Evolutionary conservation across 2,113 vertebrate species (phyloP).

Genomic region (Vidua chalybeata): DNA sequence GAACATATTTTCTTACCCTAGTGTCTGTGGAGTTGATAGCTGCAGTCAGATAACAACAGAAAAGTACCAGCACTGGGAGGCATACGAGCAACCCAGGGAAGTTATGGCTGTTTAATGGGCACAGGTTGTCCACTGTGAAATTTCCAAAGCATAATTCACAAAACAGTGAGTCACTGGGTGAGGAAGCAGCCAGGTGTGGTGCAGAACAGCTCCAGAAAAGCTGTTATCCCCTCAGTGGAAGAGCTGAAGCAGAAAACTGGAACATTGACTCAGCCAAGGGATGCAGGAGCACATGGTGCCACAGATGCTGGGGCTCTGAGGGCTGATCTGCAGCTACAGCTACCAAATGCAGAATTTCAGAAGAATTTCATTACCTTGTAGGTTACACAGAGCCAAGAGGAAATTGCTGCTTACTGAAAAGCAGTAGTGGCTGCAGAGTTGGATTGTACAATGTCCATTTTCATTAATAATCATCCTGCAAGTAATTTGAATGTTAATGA

Average conservation of each 20-base stretch:
- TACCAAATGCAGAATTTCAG: background rate
- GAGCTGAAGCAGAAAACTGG: background rate
- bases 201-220: background rate
- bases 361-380: background rate
- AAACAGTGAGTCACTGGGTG: conserved; percentile 16
- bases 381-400: background rate
- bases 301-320: background rate
- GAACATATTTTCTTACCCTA: conserved; percentile 17
- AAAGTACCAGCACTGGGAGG: conserved; percentile 15
- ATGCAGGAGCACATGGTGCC: background rate
- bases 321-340: background rate
- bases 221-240: background rate
- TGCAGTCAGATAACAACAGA: conserved; percentile 43
- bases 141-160: conserved; percentile 7
- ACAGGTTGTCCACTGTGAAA: background rate
- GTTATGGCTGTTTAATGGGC: background rate
- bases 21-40: background rate
- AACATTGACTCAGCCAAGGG: conserved; percentile 10
- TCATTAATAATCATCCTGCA: background rate
- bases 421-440: background rate
- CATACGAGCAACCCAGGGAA: background rate
- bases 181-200: background rate
- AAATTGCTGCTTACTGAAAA: background rate
- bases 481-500: background rate
- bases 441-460: background rate